Evolutionary conservation across 2,888 invertebrate genomes (phyloP).

Genomic region (Drosophila kambysellisi): DNA sequence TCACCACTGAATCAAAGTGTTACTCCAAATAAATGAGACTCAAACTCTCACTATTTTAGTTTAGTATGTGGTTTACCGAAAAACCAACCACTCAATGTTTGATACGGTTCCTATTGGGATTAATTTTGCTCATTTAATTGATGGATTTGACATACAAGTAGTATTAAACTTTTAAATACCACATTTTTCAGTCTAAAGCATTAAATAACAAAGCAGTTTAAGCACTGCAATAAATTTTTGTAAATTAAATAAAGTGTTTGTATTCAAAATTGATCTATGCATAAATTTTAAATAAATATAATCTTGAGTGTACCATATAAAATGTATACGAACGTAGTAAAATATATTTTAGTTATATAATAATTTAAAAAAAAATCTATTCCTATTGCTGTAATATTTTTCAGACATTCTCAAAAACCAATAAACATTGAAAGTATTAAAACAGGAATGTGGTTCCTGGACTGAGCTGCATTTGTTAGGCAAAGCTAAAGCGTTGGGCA

Average conservation of each 20-base stretch:
- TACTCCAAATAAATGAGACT: slow-evolving; percentile 7
- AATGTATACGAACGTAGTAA: neutral
- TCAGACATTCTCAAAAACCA: neutral
- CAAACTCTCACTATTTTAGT: neutral
- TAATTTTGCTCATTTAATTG: neutral
- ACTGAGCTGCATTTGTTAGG: slow-evolving; percentile 17
- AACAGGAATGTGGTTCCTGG: slow-evolving; percentile 21
- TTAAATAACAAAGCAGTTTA: too few species aligned
- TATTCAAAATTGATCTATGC: neutral
- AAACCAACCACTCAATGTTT: neutral
- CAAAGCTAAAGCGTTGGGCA: slow-evolving; percentile 48
- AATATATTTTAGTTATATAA: too few species aligned
- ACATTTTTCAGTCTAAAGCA: too few species aligned
- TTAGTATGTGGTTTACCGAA: neutral
- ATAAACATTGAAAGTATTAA: neutral
- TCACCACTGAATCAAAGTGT: slow-evolving; percentile 29
- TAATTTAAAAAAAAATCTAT: too few species aligned
- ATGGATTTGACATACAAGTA: neutral
- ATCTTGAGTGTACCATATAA: neutral
- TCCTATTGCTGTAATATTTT: too few species aligned
- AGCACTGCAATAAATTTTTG: neutral
- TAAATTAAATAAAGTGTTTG: neutral
- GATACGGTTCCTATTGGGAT: slow-evolving; percentile 1
- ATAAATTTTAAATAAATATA: neutral
- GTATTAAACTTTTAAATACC: neutral